Evolutionary conservation across 2,797 vertebrate genomes (phyloP).

Genomic region (Oophaga sylvatica): DNA sequence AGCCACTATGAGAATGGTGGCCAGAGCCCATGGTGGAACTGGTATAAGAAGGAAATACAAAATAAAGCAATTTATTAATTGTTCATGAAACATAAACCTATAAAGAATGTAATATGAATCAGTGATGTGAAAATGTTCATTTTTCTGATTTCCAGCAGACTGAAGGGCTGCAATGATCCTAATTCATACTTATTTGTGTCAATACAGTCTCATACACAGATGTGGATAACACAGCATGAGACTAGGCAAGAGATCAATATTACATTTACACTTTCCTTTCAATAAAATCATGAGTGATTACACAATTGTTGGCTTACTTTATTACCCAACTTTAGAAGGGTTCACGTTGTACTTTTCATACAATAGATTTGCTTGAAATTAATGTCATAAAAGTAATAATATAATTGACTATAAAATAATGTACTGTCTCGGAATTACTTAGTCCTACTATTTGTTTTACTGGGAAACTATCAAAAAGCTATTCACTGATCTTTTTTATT

Average conservation of each 20-base stretch:
- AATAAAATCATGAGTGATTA: background rate
- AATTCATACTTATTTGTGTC: background rate
- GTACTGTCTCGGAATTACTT: background rate
- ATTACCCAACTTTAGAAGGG: background rate
- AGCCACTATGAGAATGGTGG: conserved; percentile 80
- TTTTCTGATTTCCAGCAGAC: background rate
- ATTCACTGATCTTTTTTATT: background rate
- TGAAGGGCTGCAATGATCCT: background rate
- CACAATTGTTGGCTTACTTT: background rate
- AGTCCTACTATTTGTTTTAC: background rate
- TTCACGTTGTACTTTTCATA: background rate
- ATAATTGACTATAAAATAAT: background rate
- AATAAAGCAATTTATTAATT: background rate
- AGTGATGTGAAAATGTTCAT: background rate
- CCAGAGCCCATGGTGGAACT: conserved; percentile 89
- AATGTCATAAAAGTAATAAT: background rate
- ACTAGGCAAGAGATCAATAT: background rate
- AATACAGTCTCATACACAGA: background rate
- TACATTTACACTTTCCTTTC: background rate
- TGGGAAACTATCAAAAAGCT: background rate
- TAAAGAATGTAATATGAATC: background rate
- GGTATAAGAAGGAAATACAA: conserved; percentile 44
- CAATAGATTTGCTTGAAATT: background rate
- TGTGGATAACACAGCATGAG: background rate
- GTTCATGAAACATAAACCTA: background rate